Percentiles rank a stretch among this genome's conserved stretches.
phyloP scores from a whole-genome alignment of 2,888 invertebrate species.

The Caenorhabditis uteleia region DNA sequence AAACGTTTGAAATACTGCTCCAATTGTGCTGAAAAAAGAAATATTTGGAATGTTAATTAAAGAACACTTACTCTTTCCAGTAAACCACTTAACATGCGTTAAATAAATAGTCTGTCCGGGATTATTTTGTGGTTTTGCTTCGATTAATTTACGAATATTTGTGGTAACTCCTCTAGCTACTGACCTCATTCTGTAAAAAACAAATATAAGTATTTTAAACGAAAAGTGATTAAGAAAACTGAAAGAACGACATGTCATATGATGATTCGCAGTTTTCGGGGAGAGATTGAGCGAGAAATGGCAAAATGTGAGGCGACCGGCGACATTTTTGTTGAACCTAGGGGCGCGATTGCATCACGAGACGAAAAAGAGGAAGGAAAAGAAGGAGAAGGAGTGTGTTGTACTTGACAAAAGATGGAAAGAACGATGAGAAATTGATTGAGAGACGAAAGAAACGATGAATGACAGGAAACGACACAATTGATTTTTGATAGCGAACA shows the following conservation, averaged over 20 bases:
- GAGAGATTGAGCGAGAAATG: background rate
- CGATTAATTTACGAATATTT: constrained; percentile 37
- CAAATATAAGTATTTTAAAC: background rate
- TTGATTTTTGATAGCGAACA: no score
- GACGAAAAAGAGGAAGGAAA: constrained; percentile 9
- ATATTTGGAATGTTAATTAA: background rate
- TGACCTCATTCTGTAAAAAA: constrained; percentile 27
- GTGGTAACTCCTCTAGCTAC: constrained; percentile 37
- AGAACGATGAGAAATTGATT: no score
- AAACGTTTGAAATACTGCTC: constrained; percentile 64
- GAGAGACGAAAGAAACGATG: no score
- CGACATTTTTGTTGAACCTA: constrained; percentile 27
- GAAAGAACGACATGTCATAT: background rate
- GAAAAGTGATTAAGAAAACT: background rate
- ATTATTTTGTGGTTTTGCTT: constrained; percentile 18
- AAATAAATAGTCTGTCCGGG: constrained; percentile 61
- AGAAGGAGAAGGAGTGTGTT: constrained; percentile 7
- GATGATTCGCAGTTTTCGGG: background rate
- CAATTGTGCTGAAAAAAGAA: constrained; percentile 51
- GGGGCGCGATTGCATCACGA: constrained; percentile 31
- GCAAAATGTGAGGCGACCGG: background rate
- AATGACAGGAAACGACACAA: no score
- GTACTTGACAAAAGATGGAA: no score
- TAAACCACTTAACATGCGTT: constrained; percentile 67
- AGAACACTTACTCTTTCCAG: constrained; percentile 56